Evolutionary conservation across 2,797 vertebrate genomes (phyloP), one percentile per base, ranked within the genome.

Genomic region (Cossypha polioptera): DNA sequence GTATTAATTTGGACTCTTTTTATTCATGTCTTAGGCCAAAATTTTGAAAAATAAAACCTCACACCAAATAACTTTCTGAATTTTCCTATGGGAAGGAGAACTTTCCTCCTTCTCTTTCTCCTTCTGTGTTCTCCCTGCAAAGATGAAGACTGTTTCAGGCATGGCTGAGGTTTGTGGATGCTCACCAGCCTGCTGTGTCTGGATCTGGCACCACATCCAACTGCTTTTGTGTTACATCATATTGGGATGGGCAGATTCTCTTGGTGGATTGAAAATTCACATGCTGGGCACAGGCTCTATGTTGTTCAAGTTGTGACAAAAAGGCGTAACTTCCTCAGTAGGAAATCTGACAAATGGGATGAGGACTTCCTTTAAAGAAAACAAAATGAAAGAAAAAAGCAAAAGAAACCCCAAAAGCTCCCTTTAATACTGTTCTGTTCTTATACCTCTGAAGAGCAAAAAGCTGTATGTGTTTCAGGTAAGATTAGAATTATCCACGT

Each of bases 381-480:
- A 17, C 7, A 76, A 62, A 57, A 43, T 1, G 2, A 38, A 54
- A 61, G 38, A 38, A 15, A 38, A 38, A 38, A 38, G 38, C 28
- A 6, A 38, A 67, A 47, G 35, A 35, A 68, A 35, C 9, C 18
- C 29, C 14, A 33, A 26, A 57, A 8, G 0, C 20, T 5, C 5
- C 21, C 51, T n/a, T 12, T 78, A 77, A 36, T 68, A 57, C 8
- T 82, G 8, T 62, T 61, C 26, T 20, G 11, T 28, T 69, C 21
- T 26, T 72, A 10, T 20, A 31, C 25, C 33, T 58, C 15, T 63
- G 47, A 66, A 47, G 11, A 80, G 19, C 15, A 80, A 77, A 83
- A 69, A 5, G 6, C 1, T 0, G 0, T 29, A 24, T 51, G 7
- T 48, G 2, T 72, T 89, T 69, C 22, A 55, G 11, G 10, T 72